These are phyloP conservation scores for Zoanthus solanderi DNA, from an alignment of 92 coral and sea anemone species.

Conservation along the genomic window DNA sequence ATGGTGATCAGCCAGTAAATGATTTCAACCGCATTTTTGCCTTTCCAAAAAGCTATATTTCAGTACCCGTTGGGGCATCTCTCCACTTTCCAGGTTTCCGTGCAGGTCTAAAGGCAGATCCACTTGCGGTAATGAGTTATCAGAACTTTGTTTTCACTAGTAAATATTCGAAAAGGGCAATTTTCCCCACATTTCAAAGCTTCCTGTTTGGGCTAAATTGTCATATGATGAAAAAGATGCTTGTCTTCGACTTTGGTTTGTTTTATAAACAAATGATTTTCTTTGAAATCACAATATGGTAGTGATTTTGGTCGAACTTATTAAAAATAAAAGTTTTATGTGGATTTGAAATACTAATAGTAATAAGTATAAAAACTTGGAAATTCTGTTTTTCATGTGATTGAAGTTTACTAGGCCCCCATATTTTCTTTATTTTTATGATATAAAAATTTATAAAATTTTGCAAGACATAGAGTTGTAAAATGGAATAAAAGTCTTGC, in stretches of 20 bases:
- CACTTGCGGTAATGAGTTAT: not conserved
- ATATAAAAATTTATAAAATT: not conserved
- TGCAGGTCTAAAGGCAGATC: not conserved
- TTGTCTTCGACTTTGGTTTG: not conserved
- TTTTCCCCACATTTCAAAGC: not conserved
- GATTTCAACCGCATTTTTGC: not conserved
- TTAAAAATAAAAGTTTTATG: not conserved
- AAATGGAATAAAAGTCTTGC: not conserved
- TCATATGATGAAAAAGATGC: not conserved
- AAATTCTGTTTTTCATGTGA: not conserved
- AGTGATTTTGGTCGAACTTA: not conserved
- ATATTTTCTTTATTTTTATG: not conserved
- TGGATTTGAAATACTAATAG: not conserved
- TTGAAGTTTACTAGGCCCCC: not conserved
- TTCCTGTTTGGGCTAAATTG: not conserved
- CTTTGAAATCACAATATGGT: not conserved
- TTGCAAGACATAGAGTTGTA: not conserved
- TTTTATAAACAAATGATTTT: not conserved
- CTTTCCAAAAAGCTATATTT: not conserved
- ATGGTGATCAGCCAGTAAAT: not conserved
- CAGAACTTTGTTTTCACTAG: not conserved
- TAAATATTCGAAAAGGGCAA: not conserved
- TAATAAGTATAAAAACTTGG: not conserved
- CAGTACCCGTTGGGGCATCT: not conserved
- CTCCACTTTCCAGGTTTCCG: not conserved